Conservation (phyloP, 2,797 vertebrate species). For the Peromyscus attwateri region DNA sequence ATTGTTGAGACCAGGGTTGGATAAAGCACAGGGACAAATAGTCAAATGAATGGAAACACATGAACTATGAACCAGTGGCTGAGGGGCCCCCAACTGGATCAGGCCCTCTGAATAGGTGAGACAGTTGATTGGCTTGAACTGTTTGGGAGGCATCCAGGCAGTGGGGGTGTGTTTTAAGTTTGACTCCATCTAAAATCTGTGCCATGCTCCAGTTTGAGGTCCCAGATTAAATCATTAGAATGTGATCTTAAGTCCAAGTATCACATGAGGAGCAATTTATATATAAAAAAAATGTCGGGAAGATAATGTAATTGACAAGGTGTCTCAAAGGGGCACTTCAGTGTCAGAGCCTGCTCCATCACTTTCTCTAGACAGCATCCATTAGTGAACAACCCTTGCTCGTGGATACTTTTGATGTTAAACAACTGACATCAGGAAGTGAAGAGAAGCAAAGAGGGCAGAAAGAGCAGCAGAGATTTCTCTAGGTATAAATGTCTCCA, state of each 20-base stretch:
- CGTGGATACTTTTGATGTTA: neutral
- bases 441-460: neutral
- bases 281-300: neutral
- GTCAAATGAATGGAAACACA: no score
- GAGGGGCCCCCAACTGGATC: no score
- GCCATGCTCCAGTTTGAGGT: conserved; percentile 15
- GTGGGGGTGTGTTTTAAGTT: conserved; percentile 67
- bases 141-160: no score
- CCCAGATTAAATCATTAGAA: conserved; percentile 61
- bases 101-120: no score
- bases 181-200: conserved; percentile 63
- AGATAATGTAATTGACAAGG: neutral
- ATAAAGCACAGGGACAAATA: no score
- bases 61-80: no score
- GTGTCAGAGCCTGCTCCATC: neutral
- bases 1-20: no score
- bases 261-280: conserved; percentile 34
- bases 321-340: neutral
- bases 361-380: neutral
- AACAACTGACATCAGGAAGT: neutral
- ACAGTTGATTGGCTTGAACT: no score
- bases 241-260: conserved; percentile 48
- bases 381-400: neutral
- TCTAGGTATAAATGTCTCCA: neutral
- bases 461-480: neutral